Evolutionary conservation across 1,140 invertebrate genomes (phyloP).

Genomic region (Cardiocondyla obscurior): DNA sequence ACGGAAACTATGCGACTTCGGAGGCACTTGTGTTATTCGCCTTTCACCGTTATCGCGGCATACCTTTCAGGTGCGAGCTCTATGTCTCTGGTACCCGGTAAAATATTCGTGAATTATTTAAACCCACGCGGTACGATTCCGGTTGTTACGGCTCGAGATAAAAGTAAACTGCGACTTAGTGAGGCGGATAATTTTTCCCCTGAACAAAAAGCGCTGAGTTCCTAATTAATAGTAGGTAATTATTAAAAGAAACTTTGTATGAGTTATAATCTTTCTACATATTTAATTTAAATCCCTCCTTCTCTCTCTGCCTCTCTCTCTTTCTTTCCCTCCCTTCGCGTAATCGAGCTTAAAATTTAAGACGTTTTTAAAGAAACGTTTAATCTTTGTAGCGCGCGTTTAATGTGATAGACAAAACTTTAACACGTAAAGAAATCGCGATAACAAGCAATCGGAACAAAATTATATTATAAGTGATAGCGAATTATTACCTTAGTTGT

Average conservation of each 20-base stretch:
- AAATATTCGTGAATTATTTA: neutral
- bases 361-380: neutral
- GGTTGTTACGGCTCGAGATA: neutral
- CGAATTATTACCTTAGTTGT: neutral
- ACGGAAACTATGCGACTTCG: conserved; percentile 63
- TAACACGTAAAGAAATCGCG: neutral
- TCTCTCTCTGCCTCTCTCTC: too few relatives aligned
- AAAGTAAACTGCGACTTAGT: neutral
- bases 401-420: neutral
- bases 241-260: neutral
- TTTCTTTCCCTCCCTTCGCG: too few relatives aligned
- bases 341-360: too few relatives aligned
- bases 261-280: neutral
- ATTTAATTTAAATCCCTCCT: neutral
- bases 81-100: neutral
- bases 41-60: conserved; percentile 60
- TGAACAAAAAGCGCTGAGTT: neutral
- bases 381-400: neutral
- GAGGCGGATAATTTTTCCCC: neutral
- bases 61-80: conserved; percentile 61
- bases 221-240: neutral
- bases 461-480: neutral
- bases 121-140: neutral
- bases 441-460: neutral
- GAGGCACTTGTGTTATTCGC: conserved; percentile 62